Evolutionary conservation across 2,888 invertebrate genomes (phyloP), one percentile per base, ranked within the genome.

Genomic region (Lasiommata megera): DNA sequence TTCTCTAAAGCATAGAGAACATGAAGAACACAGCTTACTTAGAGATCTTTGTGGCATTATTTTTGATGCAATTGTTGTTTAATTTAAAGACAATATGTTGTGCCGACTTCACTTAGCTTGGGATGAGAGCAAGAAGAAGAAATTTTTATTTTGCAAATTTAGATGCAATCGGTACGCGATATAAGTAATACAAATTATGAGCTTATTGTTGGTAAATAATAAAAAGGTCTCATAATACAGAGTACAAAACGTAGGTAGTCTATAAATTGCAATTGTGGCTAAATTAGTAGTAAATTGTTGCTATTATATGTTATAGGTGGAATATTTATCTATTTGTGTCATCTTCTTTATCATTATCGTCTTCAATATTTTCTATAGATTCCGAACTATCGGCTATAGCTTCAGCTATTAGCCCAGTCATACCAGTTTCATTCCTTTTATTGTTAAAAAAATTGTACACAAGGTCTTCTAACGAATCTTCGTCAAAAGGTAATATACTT

Each of bases 401-500:
- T 66, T 88, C 80, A 34, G 86, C 84, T 64, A 88, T 73, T 50
- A 88, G 61, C 36, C 88, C 85, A 14, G 85, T 86, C 9, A 88
- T 72, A 38, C 85, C 77, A 8, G 85, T 83, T 1, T 82, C 80
- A 68, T 90, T 90, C 63, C 14, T 28, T 12, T 51, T 82, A 6
- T 73, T 75, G 63, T 83, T 81, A 31, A 91, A 71, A 65, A 82
- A 86, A 58, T 86, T 82, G 61, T 80, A 85, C 57, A 88, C 23
- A 8, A 51, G 38, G 60, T 88, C 83, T 61, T 92, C 89, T 46
- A 89, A 73, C 12, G 76, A 78, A 52, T 91, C 89, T 66, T 84
- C 88, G 57, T 85, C 84, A 41, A 90, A 82, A 3, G 90, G 86
- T 50, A 91, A 63, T 55, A 90, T 71, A 60, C 89, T 85, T 67